Evolutionary conservation across 1,140 invertebrate genomes (phyloP).

Genomic region (Lysiphlebus fabarum): DNA sequence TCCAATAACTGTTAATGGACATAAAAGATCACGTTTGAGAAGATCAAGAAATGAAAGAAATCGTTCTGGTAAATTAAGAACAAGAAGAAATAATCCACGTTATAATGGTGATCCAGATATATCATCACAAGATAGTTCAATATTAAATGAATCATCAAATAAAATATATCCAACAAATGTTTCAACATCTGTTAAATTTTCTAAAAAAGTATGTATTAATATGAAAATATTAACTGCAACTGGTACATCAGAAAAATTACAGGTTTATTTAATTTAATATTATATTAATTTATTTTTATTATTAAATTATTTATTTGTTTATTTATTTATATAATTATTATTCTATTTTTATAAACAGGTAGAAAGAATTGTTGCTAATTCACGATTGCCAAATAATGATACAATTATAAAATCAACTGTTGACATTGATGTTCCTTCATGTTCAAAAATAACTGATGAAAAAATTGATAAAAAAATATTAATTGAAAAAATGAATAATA

Average conservation of each 20-base stretch:
- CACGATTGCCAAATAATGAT: neutral
- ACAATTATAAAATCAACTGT: conserved; percentile 3
- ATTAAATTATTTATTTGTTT: neutral
- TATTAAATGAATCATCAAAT: conserved; percentile 1
- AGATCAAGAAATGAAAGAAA: conserved; percentile 41
- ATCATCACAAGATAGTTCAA: no score
- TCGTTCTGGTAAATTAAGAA: conserved; percentile 43
- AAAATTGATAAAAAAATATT: no score
- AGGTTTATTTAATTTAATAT: neutral
- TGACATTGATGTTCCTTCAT: neutral
- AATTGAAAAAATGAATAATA: neutral
- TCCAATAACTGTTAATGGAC: conserved; percentile 40
- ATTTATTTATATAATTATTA: neutral
- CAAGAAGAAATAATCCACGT: conserved; percentile 45
- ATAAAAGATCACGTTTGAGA: conserved; percentile 39
- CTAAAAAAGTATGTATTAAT: conserved; percentile 47
- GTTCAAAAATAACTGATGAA: neutral
- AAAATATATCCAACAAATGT: conserved; percentile 32
- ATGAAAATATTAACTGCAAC: conserved; percentile 29
- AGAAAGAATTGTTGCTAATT: neutral
- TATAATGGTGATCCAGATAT: conserved; percentile 15
- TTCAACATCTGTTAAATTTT: conserved; percentile 47
- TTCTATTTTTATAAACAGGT: neutral
- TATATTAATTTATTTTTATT: neutral
- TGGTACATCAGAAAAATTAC: neutral